A percentile compares a stretch with the other conserved stretches of the same genome.
phyloP scores from a whole-genome alignment of 1,140 invertebrate species.

The Mactra quadrangularis region DNA sequence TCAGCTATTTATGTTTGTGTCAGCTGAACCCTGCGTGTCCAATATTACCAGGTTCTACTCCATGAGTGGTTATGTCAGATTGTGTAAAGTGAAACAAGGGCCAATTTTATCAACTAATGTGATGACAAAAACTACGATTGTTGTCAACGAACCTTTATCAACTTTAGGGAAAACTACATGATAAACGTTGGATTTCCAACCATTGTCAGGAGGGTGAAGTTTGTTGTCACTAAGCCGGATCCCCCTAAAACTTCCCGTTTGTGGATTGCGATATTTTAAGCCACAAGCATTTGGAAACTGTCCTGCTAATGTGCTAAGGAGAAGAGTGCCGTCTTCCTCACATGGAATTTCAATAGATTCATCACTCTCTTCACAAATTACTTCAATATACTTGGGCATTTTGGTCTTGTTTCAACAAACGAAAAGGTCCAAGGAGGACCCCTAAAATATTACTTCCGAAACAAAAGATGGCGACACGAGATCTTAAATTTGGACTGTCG shows the following conservation, averaged over 20 bases:
- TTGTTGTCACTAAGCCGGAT: conserved; percentile 94
- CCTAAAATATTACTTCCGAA: conserved; percentile 59
- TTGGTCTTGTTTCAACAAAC: conserved; percentile 22
- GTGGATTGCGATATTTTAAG: conserved; percentile 95
- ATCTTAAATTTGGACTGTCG: background rate
- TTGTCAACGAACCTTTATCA: conserved; percentile 90
- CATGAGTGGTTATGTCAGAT: no score
- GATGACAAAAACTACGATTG: no score
- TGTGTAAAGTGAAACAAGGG: no score
- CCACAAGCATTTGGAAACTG: conserved; percentile 97
- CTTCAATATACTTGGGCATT: conserved; percentile 82
- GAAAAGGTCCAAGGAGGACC: conserved; percentile 11
- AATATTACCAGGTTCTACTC: no score
- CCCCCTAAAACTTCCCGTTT: conserved; percentile 93
- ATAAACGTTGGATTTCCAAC: conserved; percentile 95
- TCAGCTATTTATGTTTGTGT: no score
- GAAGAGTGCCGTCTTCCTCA: conserved; percentile 93
- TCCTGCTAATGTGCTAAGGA: conserved; percentile 93
- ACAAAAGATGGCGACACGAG: conserved; percentile 52
- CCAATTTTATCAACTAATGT: no score
- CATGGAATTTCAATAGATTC: conserved; percentile 96
- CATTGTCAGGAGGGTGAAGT: conserved; percentile 92
- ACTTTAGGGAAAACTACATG: conserved; percentile 94
- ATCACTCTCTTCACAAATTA: conserved; percentile 93
- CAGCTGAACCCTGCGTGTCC: no score